Percentiles rank a stretch among this genome's conserved stretches.
phyloP scores from a whole-genome alignment of 2,113 vertebrate species.

The Cyprinodon tularosa region DNA sequence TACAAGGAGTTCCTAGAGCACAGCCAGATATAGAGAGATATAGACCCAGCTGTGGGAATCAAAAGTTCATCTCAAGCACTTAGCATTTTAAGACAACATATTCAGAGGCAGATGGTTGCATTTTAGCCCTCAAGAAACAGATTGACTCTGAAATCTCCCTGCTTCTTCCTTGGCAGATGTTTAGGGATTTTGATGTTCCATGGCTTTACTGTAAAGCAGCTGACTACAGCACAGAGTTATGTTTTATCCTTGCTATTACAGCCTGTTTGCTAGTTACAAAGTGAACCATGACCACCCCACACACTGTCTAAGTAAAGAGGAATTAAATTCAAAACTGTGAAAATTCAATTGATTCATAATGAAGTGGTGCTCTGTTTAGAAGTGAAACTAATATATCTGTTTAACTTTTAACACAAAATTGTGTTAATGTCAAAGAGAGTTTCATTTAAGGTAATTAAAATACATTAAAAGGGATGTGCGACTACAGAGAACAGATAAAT shows the following conservation, averaged over 20 bases:
- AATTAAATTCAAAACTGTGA: not conserved
- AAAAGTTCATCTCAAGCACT: slow-evolving; percentile 31
- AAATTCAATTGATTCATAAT: not conserved
- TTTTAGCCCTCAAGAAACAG: slow-evolving; percentile 57
- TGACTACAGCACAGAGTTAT: slow-evolving; percentile 32
- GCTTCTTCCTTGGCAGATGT: slow-evolving; percentile 60
- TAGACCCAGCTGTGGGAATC: slow-evolving; percentile 21
- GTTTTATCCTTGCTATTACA: slow-evolving; percentile 30
- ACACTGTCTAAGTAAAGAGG: not conserved
- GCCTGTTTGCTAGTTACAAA: slow-evolving; percentile 34
- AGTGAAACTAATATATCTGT: not conserved
- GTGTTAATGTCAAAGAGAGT: not conserved
- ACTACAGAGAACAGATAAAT: not conserved
- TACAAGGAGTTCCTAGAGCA: too few species aligned
- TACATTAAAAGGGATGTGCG: not conserved
- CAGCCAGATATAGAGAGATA: not conserved
- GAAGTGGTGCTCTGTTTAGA: not conserved
- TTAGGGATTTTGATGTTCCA: slow-evolving; percentile 49
- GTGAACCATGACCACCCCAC: not conserved
- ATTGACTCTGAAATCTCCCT: slow-evolving; percentile 64
- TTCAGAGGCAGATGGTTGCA: slow-evolving; percentile 64
- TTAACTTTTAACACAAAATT: not conserved
- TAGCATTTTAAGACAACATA: slow-evolving; percentile 54
- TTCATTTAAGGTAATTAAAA: not conserved
- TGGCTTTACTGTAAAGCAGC: slow-evolving; percentile 40